A percentile compares a stretch with the other conserved stretches of the same genome.
phyloP scores from a whole-genome alignment of 2,797 vertebrate species.

The Phrynocephalus vlangalii region DNA sequence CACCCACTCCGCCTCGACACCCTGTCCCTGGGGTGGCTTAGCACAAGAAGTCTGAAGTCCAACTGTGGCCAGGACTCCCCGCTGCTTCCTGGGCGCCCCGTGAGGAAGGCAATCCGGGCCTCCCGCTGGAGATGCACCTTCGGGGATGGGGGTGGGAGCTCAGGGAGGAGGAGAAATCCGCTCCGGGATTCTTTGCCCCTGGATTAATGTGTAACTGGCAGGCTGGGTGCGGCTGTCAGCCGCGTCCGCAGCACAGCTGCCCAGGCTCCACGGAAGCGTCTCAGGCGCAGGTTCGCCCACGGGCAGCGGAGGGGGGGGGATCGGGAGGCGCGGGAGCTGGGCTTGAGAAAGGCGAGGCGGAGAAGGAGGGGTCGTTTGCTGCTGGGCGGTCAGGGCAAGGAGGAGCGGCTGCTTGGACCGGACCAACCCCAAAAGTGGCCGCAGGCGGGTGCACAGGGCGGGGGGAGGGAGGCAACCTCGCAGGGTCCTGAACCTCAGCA shows the following conservation, averaged over 20 bases:
- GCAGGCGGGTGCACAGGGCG: too few species aligned
- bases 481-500: background rate
- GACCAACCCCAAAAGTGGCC: background rate
- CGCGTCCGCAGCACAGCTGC: background rate
- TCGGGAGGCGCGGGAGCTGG: background rate
- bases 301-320: background rate
- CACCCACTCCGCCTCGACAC: too few species aligned
- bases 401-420: background rate
- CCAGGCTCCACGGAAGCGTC: background rate
- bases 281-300: slow-evolving; percentile 8
- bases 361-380: too few species aligned
- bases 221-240: background rate
- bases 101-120: background rate
- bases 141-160: background rate
- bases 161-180: background rate
- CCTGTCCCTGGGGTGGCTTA: too few species aligned
- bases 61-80: background rate
- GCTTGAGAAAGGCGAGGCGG: too few species aligned
- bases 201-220: slow-evolving; percentile 33
- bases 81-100: background rate
- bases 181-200: too few species aligned
- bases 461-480: background rate
- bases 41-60: background rate
- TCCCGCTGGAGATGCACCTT: background rate
- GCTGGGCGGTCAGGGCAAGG: too few species aligned